These are phyloP conservation scores for Axis porcinus DNA, from an alignment of 2,113 vertebrate genomes.

Conservation along the genomic window DNA sequence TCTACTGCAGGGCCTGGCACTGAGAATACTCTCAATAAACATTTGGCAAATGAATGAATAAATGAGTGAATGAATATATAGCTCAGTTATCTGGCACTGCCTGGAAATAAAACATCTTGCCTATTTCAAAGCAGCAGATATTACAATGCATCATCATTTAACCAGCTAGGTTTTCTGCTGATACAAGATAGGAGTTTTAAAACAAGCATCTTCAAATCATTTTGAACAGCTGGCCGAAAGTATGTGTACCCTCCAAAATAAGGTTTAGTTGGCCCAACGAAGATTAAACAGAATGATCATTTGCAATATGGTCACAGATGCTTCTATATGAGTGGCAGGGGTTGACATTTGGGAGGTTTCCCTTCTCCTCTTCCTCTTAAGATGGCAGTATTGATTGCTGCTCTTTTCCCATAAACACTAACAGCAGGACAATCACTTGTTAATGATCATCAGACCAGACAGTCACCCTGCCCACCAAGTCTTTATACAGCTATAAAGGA, in stretches of 20 bases:
- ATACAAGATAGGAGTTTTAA: not conserved
- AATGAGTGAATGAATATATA: not conserved
- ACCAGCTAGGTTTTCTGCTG: not conserved
- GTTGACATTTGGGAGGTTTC: not conserved
- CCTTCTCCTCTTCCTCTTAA: not conserved
- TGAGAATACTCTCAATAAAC: not conserved
- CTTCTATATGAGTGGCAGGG: not conserved
- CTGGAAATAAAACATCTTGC: not conserved
- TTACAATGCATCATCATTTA: not conserved
- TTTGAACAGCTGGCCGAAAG: not conserved
- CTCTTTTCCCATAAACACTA: not conserved
- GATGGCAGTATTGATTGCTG: not conserved
- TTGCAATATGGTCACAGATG: not conserved
- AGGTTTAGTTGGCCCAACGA: not conserved
- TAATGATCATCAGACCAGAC: not conserved
- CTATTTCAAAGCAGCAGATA: not conserved
- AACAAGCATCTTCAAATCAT: not conserved
- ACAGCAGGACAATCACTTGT: not conserved
- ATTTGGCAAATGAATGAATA: not conserved
- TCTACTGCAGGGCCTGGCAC: not conserved
- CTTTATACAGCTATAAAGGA: not conserved
- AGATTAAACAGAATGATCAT: not conserved
- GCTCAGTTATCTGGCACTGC: not conserved
- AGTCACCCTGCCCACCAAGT: not conserved
- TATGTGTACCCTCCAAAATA: not conserved